Percentiles rank a stretch among this genome's conserved stretches.
These are phyloP conservation scores for Apeltes quadracus DNA, from an alignment of 2,113 vertebrate species.

Conservation along the genomic window DNA sequence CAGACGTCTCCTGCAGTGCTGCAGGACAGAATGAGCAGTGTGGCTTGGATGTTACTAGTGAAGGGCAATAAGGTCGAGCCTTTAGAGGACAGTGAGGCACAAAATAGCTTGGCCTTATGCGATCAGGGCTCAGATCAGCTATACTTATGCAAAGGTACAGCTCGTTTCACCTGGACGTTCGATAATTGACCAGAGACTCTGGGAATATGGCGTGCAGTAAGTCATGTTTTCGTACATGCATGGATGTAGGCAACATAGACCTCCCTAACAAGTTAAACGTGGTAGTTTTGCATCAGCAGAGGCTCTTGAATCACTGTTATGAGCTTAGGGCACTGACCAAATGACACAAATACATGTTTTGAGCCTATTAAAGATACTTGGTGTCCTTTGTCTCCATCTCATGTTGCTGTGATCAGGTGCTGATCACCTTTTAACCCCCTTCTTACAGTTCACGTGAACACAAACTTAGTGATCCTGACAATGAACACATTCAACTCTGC, in stretches of 20 bases:
- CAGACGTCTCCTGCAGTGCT: background rate
- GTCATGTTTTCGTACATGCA: background rate
- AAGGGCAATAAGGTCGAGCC: background rate
- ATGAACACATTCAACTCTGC: background rate
- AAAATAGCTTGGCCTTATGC: background rate
- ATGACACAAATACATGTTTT: constrained; percentile 21
- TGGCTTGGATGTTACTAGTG: background rate
- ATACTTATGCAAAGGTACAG: background rate
- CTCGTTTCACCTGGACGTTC: background rate
- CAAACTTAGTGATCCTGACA: background rate
- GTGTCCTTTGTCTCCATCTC: background rate
- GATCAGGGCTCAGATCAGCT: background rate
- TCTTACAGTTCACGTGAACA: background rate
- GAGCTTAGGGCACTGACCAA: background rate
- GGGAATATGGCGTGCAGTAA: background rate
- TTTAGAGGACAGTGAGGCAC: no score
- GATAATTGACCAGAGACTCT: background rate
- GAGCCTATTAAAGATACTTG: constrained; percentile 22
- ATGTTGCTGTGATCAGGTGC: background rate
- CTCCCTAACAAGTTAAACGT: no score
- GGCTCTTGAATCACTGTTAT: constrained; percentile 7
- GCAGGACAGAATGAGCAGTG: background rate
- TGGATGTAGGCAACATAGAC: no score
- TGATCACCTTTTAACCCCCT: background rate
- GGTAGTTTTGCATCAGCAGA: no score